Percentiles rank a stretch among this genome's conserved stretches.
Evolutionary conservation across 2,797 vertebrate species (phyloP).

Genomic region (Malurus leucopterus): DNA sequence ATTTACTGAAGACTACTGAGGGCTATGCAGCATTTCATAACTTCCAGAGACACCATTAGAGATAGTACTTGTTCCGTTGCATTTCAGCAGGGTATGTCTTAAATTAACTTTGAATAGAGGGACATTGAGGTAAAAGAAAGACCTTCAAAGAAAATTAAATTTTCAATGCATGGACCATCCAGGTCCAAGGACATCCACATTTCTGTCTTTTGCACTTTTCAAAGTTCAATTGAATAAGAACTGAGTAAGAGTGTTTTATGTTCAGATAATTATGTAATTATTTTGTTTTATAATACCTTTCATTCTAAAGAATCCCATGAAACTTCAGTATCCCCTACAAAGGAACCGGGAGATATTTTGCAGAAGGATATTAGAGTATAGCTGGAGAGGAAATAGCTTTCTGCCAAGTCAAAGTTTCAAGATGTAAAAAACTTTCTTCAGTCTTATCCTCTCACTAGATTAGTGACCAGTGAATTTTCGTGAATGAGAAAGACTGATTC

Average conservation of each 20-base stretch:
- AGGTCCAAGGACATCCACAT: background rate
- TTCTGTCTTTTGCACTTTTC: background rate
- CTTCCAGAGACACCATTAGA: background rate
- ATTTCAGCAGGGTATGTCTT: background rate
- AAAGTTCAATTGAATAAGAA: background rate
- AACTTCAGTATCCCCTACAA: background rate
- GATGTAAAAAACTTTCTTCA: background rate
- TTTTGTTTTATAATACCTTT: conserved; percentile 11
- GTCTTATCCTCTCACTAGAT: background rate
- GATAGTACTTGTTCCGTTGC: background rate
- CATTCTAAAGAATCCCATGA: background rate
- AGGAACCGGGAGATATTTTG: background rate
- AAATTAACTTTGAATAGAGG: conserved; percentile 10
- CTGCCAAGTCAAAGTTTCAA: background rate
- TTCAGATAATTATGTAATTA: background rate
- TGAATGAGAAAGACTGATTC: background rate
- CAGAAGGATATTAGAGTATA: background rate
- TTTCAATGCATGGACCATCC: background rate
- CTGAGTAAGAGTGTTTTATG: background rate
- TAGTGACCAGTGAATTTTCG: background rate
- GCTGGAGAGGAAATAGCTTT: background rate
- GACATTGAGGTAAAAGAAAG: background rate
- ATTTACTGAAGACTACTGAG: background rate
- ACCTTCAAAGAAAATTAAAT: conserved; percentile 3
- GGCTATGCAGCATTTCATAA: background rate